A percentile compares a stretch with the other conserved stretches of the same genome.
Conservation (phyloP, 2,113 vertebrate species). For the rabbit (Oryctolagus cuniculus) region DNA sequence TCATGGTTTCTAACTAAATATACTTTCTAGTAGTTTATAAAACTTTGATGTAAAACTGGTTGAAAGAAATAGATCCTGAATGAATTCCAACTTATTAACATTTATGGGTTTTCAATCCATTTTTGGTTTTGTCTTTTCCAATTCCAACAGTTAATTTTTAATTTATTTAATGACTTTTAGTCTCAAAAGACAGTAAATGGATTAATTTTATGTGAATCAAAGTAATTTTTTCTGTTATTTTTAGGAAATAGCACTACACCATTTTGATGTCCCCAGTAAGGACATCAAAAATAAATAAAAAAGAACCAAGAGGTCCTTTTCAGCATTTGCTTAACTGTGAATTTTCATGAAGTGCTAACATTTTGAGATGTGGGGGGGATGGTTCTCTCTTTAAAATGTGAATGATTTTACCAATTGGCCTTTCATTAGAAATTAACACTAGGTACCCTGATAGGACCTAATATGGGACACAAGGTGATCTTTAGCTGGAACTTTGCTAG, state of each 20-base stretch:
- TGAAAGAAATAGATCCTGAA: neutral
- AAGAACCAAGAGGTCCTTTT: neutral
- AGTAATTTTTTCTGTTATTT: conserved; percentile 56
- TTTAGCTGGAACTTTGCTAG: neutral
- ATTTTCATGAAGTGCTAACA: neutral
- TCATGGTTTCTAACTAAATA: neutral
- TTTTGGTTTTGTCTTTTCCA: conserved; percentile 2
- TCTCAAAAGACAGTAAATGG: neutral
- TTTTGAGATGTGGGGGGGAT: neutral
- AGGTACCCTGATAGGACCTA: neutral
- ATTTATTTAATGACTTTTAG: conserved; percentile 22
- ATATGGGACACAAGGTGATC: neutral
- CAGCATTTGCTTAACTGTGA: neutral
- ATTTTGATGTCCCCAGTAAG: conserved; percentile 22
- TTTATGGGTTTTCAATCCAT: conserved; percentile 36
- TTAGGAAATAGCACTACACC: neutral
- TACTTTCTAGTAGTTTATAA: conserved; percentile 57
- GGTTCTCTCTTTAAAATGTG: conserved; percentile 27
- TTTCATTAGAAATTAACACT: conserved; percentile 19
- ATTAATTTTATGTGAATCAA: conserved; percentile 26
- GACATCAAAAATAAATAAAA: neutral
- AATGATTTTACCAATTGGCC: neutral
- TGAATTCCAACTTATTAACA: conserved; percentile 13
- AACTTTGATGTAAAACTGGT: conserved; percentile 47
- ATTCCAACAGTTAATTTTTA: conserved; percentile 36